These are phyloP conservation scores for Perizoma flavofasciatum DNA, from an alignment of 2,888 invertebrate species.

Conservation along the genomic window DNA sequence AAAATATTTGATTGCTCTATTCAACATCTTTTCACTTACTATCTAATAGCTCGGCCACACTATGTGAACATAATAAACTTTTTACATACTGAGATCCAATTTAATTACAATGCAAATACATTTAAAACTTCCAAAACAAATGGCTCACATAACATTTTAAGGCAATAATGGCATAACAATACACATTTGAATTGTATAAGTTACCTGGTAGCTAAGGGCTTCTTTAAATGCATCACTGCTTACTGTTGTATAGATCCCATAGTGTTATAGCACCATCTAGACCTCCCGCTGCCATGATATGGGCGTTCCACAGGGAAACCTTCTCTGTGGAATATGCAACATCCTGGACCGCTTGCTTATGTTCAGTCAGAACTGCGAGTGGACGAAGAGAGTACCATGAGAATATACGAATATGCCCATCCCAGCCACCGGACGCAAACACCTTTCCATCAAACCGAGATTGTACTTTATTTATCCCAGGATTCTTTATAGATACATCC, in stretches of 20 bases:
- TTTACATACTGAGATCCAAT: constrained; percentile 74
- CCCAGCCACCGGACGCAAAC: constrained; percentile 90
- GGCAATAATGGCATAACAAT: constrained; percentile 61
- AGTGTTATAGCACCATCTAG: constrained; percentile 90
- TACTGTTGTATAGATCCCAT: constrained; percentile 90
- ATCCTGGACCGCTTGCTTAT: constrained; percentile 88
- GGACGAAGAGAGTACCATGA: constrained; percentile 90
- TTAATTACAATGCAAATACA: constrained; percentile 56
- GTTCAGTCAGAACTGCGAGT: constrained; percentile 89
- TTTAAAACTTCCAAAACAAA: constrained; percentile 48
- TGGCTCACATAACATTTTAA: constrained; percentile 49
- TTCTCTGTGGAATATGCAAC: constrained; percentile 87
- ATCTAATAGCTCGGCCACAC: constrained; percentile 63
- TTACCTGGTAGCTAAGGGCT: constrained; percentile 27
- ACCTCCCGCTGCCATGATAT: constrained; percentile 90
- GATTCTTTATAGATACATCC: constrained; percentile 87
- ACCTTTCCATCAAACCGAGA: constrained; percentile 89
- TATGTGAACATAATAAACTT: constrained; percentile 39
- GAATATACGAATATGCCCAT: constrained; percentile 89
- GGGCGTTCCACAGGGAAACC: constrained; percentile 88
- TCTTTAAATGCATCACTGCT: constrained; percentile 55
- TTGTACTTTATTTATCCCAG: constrained; percentile 88
- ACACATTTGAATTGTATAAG: constrained; percentile 16
- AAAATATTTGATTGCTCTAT: constrained; percentile 68
- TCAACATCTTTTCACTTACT: constrained; percentile 64